These are phyloP conservation scores for Pangasius sanitwongsei DNA, from an alignment of 2,797 vertebrate genomes.

Conservation along the genomic window DNA sequence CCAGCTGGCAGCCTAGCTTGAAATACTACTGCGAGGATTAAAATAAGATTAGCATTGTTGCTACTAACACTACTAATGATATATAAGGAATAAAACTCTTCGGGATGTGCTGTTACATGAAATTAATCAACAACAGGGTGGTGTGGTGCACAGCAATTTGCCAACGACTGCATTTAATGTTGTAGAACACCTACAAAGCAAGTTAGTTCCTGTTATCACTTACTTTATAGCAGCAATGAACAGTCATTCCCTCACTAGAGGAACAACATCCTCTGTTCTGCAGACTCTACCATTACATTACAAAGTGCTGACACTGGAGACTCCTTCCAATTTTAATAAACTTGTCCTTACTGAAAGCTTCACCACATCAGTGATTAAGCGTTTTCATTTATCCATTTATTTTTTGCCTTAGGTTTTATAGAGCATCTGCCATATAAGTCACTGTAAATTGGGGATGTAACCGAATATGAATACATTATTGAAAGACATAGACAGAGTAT, in stretches of 20 bases:
- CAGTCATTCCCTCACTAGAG: neutral
- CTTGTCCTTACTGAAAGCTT: too few species aligned
- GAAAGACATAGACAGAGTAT: too few species aligned
- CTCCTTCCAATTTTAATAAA: neutral
- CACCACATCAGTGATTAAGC: too few species aligned
- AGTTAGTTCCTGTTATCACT: neutral
- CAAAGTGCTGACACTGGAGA: neutral
- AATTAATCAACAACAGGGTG: neutral
- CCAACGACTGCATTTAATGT: neutral
- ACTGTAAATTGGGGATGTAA: too few species aligned
- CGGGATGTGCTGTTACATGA: neutral
- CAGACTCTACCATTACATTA: neutral
- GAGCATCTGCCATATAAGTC: too few species aligned
- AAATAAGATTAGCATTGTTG: neutral
- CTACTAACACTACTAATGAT: neutral
- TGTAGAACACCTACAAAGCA: neutral
- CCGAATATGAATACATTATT: too few species aligned
- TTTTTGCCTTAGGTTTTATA: neutral
- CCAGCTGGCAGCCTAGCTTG: neutral
- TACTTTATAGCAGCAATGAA: neutral
- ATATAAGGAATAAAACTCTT: neutral
- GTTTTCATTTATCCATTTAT: too few species aligned
- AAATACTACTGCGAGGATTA: neutral
- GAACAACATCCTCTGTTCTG: neutral
- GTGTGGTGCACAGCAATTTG: neutral